phyloP scores from a whole-genome alignment of 2,113 vertebrate species.

The Alexandromys fortis region DNA sequence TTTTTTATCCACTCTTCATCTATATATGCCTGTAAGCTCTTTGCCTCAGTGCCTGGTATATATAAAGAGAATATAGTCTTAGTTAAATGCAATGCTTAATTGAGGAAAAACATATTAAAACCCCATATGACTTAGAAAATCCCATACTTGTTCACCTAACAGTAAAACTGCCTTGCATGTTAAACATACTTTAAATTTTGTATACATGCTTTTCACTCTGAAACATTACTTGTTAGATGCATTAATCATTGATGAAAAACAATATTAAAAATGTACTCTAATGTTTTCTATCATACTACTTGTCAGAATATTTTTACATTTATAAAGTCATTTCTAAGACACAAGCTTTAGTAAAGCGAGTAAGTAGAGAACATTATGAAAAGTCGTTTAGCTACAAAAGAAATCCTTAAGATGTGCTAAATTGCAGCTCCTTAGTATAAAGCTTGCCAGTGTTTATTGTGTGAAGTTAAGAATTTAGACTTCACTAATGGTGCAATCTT shows the following conservation, averaged over 20 bases:
- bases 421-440: conserved; percentile 81
- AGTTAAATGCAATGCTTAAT: not conserved
- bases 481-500: conserved; percentile 86
- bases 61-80: not conserved
- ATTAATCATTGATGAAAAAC: not conserved
- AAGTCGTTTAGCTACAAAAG: conserved; percentile 78
- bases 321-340: conserved; percentile 62
- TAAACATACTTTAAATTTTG: not conserved
- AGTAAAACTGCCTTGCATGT: not conserved
- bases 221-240: not conserved
- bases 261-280: not conserved
- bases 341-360: conserved; percentile 56
- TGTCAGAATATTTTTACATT: conserved; percentile 69
- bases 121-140: not conserved
- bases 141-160: not conserved
- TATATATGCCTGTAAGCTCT: not conserved
- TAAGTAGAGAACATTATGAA: conserved; percentile 71
- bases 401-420: conserved; percentile 81
- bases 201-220: not conserved
- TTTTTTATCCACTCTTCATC: not conserved
- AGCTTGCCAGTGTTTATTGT: conserved; percentile 81
- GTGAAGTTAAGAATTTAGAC: conserved; percentile 83
- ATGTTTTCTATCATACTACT: conserved; percentile 25
- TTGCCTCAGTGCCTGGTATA: not conserved
- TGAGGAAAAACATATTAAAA: not conserved